phyloP scores from a whole-genome alignment of 2,113 vertebrate species.

The Gallinago paraguaiae region DNA sequence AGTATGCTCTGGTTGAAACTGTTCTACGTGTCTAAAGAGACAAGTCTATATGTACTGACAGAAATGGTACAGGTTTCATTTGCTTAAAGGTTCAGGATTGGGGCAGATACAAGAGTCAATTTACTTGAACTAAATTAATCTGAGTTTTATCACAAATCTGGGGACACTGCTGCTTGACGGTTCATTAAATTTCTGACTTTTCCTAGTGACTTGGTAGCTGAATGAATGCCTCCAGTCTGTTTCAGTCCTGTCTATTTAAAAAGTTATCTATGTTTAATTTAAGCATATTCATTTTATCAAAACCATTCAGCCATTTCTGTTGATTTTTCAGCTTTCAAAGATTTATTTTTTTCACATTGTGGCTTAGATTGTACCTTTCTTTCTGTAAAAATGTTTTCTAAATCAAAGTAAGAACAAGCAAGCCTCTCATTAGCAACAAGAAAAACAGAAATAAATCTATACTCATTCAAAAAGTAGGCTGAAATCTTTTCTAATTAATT shows the following conservation, averaged over 20 bases:
- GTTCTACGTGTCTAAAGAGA: neutral
- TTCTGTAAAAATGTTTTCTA: neutral
- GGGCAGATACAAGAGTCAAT: neutral
- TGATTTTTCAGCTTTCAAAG: neutral
- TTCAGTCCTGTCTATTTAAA: neutral
- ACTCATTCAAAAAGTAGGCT: constrained; percentile 45
- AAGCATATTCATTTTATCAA: neutral
- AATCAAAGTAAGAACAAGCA: constrained; percentile 30
- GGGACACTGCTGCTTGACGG: neutral
- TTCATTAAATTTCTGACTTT: neutral
- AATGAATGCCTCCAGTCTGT: neutral
- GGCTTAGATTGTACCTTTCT: neutral
- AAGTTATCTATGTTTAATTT: neutral
- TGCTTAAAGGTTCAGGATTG: neutral
- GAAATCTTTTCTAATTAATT: constrained; percentile 54
- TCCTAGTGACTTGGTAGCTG: neutral
- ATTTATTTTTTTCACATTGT: neutral
- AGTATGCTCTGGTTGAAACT: neutral
- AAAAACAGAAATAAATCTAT: constrained; percentile 50
- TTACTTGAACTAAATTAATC: neutral
- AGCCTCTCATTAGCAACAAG: constrained; percentile 40
- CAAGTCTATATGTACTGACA: rapidly evolving
- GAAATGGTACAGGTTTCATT: neutral
- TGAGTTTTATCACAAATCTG: neutral
- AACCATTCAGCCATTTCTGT: neutral